phyloP scores from a whole-genome alignment of 2,888 invertebrate species.

The Theretra japonica region DNA sequence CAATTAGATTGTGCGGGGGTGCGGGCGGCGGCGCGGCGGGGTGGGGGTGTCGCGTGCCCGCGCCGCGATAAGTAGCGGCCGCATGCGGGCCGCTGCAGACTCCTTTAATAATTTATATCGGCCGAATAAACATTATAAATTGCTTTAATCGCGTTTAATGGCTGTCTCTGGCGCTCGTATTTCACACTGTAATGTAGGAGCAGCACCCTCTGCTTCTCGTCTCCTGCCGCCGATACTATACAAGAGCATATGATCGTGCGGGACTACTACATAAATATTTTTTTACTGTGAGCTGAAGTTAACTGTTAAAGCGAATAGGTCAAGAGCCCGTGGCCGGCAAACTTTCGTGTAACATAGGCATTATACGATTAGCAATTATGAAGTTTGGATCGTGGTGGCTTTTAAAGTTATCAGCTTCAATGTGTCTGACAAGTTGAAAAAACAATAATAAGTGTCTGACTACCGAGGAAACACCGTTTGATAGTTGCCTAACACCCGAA shows the following conservation, averaged over 20 bases:
- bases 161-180: constrained; percentile 40
- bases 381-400: too few relatives aligned
- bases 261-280: background rate
- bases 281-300: too few relatives aligned
- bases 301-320: too few relatives aligned
- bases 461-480: too few relatives aligned
- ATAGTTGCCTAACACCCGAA: too few relatives aligned
- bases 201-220: background rate
- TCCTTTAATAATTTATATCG: constrained; percentile 53
- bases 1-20: constrained; percentile 42
- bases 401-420: too few relatives aligned
- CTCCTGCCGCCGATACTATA: too few relatives aligned
- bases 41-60: constrained; percentile 34
- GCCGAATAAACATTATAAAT: constrained; percentile 70
- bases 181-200: constrained; percentile 27
- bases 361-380: too few relatives aligned
- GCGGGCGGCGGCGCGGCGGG: constrained; percentile 42
- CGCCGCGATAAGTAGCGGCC: constrained; percentile 31
- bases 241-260: background rate
- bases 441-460: too few relatives aligned
- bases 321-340: too few relatives aligned
- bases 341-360: too few relatives aligned
- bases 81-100: constrained; percentile 48
- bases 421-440: too few relatives aligned
- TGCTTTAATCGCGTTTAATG: constrained; percentile 70